Conservation (phyloP, 2,888 invertebrate genomes). For the Dysmachus trigonus region DNA sequence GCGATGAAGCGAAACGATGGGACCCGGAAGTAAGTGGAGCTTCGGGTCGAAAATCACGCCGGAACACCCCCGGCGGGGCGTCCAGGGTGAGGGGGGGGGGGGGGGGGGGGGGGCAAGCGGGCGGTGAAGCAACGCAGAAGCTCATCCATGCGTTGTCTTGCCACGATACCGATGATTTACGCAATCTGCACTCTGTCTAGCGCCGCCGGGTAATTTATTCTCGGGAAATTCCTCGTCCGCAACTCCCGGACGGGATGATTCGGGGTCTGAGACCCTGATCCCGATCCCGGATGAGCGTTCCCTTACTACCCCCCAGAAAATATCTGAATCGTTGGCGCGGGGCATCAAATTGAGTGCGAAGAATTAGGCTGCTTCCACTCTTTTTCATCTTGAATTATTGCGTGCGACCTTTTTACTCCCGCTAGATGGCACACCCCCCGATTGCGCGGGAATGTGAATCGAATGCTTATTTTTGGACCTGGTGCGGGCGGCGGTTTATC, state of each 20-base stretch:
- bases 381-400: background rate
- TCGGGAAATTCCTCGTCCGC: background rate
- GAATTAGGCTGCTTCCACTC: conserved; percentile 26
- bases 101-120: background rate
- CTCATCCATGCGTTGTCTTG: background rate
- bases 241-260: background rate
- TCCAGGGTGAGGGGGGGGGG: background rate
- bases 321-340: background rate
- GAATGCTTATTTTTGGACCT: conserved; percentile 3
- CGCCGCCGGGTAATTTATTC: background rate
- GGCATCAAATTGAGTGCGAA: conserved; percentile 10
- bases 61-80: background rate
- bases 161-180: conserved; percentile 5
- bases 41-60: background rate
- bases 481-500: background rate
- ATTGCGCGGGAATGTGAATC: background rate
- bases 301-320: background rate
- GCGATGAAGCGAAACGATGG: background rate
- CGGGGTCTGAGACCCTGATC: background rate
- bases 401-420: background rate
- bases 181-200: background rate
- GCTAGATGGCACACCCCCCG: background rate
- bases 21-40: background rate
- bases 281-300: background rate
- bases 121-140: background rate